Percentiles rank a stretch among this genome's conserved stretches.
Evolutionary conservation across 2,797 vertebrate genomes (phyloP).

Genomic region (Otolemur crassicaudatus): DNA sequence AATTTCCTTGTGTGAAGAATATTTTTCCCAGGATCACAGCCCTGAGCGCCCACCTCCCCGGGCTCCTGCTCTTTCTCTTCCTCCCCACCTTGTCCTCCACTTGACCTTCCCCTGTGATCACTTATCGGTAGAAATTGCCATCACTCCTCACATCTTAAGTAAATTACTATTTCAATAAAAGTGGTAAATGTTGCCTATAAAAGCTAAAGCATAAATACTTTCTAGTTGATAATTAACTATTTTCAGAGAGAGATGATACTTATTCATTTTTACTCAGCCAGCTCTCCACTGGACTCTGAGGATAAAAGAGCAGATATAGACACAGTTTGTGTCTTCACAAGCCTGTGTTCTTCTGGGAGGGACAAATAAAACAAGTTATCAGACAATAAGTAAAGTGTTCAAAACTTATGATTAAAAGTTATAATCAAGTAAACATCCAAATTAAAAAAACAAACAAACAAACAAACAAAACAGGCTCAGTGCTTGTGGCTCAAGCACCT

Average conservation of each 20-base stretch:
- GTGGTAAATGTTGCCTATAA: background rate
- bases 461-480: background rate
- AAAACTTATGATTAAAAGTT: background rate
- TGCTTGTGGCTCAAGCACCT: no score
- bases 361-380: background rate
- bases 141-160: background rate
- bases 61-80: background rate
- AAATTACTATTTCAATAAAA: slow-evolving; percentile 3
- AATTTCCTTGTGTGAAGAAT: background rate
- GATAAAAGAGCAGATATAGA: background rate
- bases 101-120: background rate
- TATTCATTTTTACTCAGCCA: background rate
- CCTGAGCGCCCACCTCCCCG: no score
- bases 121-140: background rate
- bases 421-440: background rate
- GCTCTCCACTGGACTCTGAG: background rate
- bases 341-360: background rate
- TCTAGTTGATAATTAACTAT: background rate
- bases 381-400: background rate
- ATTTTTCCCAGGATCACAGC: no score
- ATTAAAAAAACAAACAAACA: background rate
- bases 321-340: background rate
- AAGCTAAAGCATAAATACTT: background rate
- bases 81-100: background rate
- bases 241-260: background rate